Percentiles rank a stretch among this genome's conserved stretches.
phyloP scores from a whole-genome alignment of 1,140 invertebrate species.

The Apis florea region DNA sequence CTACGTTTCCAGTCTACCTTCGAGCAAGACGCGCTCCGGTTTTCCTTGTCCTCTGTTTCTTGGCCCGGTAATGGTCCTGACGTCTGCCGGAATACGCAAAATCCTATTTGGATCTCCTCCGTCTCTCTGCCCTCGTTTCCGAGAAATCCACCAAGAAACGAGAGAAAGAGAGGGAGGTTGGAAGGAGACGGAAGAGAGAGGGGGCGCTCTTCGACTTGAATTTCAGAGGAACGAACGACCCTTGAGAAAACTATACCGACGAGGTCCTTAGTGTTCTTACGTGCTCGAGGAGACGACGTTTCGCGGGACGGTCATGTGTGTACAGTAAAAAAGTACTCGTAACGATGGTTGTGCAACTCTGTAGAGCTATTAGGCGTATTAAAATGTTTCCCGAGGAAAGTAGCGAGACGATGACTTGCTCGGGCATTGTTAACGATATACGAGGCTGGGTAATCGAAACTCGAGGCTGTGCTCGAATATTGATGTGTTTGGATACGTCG shows the following conservation, averaged over 20 bases:
- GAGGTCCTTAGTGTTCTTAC: slow-evolving; percentile 57
- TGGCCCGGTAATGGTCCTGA: slow-evolving; percentile 76
- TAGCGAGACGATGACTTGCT: background rate
- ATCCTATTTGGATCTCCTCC: slow-evolving; percentile 75
- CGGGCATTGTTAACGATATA: slow-evolving; percentile 29
- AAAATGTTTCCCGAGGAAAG: slow-evolving; percentile 36
- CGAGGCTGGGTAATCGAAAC: background rate
- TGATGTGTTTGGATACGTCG: too few species aligned
- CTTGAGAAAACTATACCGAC: slow-evolving; percentile 60
- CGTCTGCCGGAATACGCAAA: slow-evolving; percentile 78
- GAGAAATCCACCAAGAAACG: slow-evolving; percentile 37
- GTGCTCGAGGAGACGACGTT: slow-evolving; percentile 54
- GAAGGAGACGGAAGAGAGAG: background rate
- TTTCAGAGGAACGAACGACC: slow-evolving; percentile 58
- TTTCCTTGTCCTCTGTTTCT: slow-evolving; percentile 71
- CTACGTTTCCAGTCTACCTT: slow-evolving; percentile 28
- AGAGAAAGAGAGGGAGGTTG: background rate
- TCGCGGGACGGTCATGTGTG: slow-evolving; percentile 55
- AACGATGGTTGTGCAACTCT: slow-evolving; percentile 58
- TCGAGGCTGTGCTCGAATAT: background rate
- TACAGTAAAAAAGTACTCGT: slow-evolving; percentile 51
- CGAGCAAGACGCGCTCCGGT: slow-evolving; percentile 44
- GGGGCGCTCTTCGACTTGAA: slow-evolving; percentile 54
- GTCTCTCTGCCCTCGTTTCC: slow-evolving; percentile 50
- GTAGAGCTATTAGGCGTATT: slow-evolving; percentile 51